Conservation (phyloP, 2,797 vertebrate species). For the Gambusia yucatana region DNA sequence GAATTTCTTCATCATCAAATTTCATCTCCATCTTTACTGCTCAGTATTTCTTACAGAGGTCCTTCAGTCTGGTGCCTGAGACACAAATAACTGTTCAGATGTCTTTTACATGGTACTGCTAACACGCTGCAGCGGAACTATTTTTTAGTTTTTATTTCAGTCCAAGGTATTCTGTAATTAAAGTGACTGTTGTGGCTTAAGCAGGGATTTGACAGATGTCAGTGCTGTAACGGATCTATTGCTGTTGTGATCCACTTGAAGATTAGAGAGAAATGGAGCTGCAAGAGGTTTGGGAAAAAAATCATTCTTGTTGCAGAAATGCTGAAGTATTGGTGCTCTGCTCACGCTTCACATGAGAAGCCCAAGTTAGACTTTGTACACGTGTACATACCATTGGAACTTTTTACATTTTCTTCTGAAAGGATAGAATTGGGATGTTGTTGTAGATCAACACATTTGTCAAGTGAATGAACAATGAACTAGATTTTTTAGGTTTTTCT, state of each 20-base stretch:
- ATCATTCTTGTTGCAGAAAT: not conserved
- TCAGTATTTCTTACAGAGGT: not conserved
- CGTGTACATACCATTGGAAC: not conserved
- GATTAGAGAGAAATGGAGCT: not conserved
- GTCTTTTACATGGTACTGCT: not conserved
- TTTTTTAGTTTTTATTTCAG: not conserved
- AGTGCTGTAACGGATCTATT: not conserved
- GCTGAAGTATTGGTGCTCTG: not conserved
- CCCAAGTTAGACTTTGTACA: no score
- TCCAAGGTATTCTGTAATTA: not conserved
- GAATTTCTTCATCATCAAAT: not conserved
- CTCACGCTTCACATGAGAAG: not conserved
- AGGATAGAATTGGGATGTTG: not conserved
- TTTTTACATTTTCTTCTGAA: no score
- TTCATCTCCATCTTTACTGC: conserved; percentile 1
- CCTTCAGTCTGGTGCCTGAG: not conserved
- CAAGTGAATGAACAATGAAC: not conserved
- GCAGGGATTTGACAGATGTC: not conserved
- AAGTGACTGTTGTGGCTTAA: not conserved
- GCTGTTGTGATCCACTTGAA: not conserved
- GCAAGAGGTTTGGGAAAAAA: not conserved
- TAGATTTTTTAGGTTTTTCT: not conserved
- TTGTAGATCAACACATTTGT: not conserved
- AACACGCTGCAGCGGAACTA: not conserved
- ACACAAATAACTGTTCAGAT: not conserved